Percentiles rank a stretch among this genome's conserved stretches.
phyloP scores from a whole-genome alignment of 2,797 vertebrate genomes.

The Champsocephalus gunnari region DNA sequence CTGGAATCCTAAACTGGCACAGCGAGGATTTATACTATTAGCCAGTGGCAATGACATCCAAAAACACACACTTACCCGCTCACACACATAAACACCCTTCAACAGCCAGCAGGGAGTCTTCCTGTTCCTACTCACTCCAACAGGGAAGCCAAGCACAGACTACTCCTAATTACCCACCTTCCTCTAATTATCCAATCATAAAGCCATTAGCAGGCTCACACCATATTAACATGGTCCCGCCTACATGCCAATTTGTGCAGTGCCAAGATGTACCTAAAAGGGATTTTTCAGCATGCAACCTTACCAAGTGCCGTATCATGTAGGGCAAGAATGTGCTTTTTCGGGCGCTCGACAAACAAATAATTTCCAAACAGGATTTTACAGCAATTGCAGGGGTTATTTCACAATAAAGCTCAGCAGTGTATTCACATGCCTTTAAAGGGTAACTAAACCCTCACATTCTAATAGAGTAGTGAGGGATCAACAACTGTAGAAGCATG shows the following conservation, averaged over 20 bases:
- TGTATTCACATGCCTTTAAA: constrained; percentile 18
- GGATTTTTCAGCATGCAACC: constrained; percentile 54
- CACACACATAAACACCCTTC: constrained; percentile 77
- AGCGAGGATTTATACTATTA: constrained; percentile 73
- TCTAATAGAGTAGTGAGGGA: neutral
- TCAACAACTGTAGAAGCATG: neutral
- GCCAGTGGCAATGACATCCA: constrained; percentile 75
- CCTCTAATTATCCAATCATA: constrained; percentile 89
- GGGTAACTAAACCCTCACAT: neutral
- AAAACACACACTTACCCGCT: constrained; percentile 73
- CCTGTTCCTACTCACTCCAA: constrained; percentile 78
- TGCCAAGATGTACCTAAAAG: constrained; percentile 71
- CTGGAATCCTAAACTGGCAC: constrained; percentile 68
- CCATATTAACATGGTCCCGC: constrained; percentile 86
- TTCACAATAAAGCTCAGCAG: constrained; percentile 30
- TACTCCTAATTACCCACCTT: constrained; percentile 85
- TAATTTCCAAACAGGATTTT: constrained; percentile 55
- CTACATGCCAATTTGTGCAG: constrained; percentile 76
- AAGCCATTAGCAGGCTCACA: constrained; percentile 88
- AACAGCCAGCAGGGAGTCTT: constrained; percentile 82
- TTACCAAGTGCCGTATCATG: constrained; percentile 31
- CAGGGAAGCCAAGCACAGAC: constrained; percentile 74
- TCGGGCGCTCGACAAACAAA: constrained; percentile 51
- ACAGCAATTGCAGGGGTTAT: constrained; percentile 19
- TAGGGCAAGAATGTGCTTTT: constrained; percentile 40